These are phyloP conservation scores for Theretra japonica DNA, from an alignment of 2,888 invertebrate species.

Conservation along the genomic window DNA sequence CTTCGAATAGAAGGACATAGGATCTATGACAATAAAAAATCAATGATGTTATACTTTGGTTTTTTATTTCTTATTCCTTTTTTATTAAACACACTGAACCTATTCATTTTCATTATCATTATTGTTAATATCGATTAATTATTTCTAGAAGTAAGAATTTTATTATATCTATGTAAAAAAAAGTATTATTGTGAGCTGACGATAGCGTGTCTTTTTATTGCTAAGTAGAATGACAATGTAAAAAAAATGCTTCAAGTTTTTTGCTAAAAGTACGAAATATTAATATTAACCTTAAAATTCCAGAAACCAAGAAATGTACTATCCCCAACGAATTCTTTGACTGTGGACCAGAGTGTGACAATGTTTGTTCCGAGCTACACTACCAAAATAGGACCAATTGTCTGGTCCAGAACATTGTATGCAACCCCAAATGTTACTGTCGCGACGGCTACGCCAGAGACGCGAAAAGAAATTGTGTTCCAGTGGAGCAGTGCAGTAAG, in stretches of 20 bases:
- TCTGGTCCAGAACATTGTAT: conserved; percentile 48
- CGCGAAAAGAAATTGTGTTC: conserved; percentile 45
- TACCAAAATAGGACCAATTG: conserved; percentile 51
- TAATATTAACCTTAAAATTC: background rate
- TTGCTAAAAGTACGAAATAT: too few species aligned
- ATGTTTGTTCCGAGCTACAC: conserved; percentile 46
- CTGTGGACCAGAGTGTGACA: conserved; percentile 51
- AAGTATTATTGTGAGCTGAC: too few species aligned
- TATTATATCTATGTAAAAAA: too few species aligned
- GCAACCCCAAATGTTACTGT: conserved; percentile 54
- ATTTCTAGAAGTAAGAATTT: too few species aligned
- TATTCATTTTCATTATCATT: too few species aligned
- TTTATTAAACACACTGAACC: background rate
- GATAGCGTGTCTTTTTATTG: too few species aligned
- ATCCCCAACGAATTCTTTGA: conserved; percentile 45
- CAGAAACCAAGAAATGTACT: conserved; percentile 35
- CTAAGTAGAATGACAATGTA: too few species aligned
- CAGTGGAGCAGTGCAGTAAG: conserved; percentile 44
- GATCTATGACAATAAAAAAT: background rate
- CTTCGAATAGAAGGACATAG: background rate
- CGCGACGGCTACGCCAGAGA: conserved; percentile 52
- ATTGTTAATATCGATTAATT: too few species aligned
- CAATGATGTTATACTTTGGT: background rate
- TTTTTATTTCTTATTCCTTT: background rate
- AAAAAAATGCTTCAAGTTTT: too few species aligned